phyloP scores from a whole-genome alignment of 2,113 vertebrate species.

The Albula goreensis region DNA sequence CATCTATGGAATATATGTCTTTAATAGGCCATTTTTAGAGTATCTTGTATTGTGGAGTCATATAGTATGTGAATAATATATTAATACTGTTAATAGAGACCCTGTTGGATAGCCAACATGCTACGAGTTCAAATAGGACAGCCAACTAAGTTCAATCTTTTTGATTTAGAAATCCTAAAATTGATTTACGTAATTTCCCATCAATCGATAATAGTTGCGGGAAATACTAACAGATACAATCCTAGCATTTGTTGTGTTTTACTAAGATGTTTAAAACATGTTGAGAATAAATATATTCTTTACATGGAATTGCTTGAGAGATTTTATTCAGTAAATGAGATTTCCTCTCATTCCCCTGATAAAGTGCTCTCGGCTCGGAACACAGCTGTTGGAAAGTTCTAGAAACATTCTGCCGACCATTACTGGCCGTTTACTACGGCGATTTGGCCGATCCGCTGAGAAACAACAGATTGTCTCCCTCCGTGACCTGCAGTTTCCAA shows the following conservation, averaged over 20 bases:
- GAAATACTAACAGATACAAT: neutral
- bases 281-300: too few species aligned
- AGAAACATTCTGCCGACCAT: neutral
- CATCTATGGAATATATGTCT: neutral
- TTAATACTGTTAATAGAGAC: neutral
- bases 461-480: constrained; percentile 18
- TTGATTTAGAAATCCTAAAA: neutral
- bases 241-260: neutral
- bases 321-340: neutral
- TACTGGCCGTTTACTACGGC: constrained; percentile 11
- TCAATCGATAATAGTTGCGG: neutral
- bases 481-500: constrained; percentile 14
- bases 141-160: neutral
- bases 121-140: neutral
- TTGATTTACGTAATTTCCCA: neutral
- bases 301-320: neutral
- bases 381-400: constrained; percentile 24
- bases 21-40: too few species aligned
- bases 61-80: too few species aligned
- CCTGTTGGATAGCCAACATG: neutral
- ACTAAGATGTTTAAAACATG: too few species aligned
- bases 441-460: constrained; percentile 4
- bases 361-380: neutral
- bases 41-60: too few species aligned
- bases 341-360: neutral